Conservation (phyloP, 2,113 vertebrate species). For the Crotalus helleri region DNA sequence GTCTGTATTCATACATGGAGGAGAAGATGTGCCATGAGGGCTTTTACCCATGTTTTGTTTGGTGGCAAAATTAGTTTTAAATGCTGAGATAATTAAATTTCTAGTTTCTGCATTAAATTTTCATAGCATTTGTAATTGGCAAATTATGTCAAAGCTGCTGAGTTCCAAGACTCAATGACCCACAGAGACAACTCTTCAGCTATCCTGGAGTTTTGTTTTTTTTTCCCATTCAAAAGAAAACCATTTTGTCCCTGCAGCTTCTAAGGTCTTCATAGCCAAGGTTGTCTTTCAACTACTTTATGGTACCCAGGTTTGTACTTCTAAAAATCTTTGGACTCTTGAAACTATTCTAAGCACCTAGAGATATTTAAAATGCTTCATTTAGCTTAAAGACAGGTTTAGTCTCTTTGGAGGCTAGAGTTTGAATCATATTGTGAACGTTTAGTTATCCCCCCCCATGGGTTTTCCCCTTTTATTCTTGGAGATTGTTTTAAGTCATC, state of each 20-base stretch:
- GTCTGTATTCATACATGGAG: neutral
- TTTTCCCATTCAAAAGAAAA: neutral
- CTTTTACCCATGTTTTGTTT: neutral
- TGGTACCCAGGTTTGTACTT: neutral
- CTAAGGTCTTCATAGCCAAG: neutral
- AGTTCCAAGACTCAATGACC: neutral
- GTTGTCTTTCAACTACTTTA: neutral
- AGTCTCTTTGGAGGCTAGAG: neutral
- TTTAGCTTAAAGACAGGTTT: neutral
- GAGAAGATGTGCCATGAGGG: neutral
- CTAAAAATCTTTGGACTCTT: neutral
- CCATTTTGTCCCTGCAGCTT: neutral
- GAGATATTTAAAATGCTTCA: neutral
- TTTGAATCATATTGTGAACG: neutral
- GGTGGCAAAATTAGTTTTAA: neutral
- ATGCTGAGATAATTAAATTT: neutral
- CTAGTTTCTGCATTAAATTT: neutral
- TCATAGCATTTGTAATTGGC: neutral
- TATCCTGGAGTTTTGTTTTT: neutral
- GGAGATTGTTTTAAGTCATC: neutral
- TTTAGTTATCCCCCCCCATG: neutral
- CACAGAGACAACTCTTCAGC: neutral
- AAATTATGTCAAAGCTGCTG: neutral
- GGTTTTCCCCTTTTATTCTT: neutral
- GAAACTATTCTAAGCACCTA: neutral